Conservation (phyloP, 2,888 invertebrate species). For the Torymus auratus region DNA sequence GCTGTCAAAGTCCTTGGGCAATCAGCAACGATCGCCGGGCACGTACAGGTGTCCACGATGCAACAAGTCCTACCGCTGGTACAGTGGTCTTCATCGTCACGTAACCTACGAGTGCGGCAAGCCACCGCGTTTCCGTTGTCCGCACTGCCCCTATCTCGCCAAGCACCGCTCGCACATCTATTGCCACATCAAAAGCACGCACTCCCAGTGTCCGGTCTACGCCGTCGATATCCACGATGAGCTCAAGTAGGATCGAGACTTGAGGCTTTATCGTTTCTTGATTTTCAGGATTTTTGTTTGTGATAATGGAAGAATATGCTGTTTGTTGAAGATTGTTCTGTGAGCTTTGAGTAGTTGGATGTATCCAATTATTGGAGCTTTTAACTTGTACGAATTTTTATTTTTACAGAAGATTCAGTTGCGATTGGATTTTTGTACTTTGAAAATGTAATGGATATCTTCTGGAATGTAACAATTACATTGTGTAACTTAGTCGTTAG, state of each 20-base stretch:
- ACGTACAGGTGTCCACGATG: constrained; percentile 78
- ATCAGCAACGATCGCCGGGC: constrained; percentile 58
- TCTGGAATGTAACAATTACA: too few relatives aligned
- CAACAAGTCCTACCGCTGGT: constrained; percentile 79
- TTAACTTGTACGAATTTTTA: too few relatives aligned
- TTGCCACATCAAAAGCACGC: constrained; percentile 77
- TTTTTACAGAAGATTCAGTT: too few relatives aligned
- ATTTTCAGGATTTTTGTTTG: constrained; percentile 4
- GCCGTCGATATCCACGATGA: constrained; percentile 66
- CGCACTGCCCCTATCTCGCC: constrained; percentile 78
- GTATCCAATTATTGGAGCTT: too few relatives aligned
- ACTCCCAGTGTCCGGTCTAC: constrained; percentile 66
- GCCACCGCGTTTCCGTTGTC: constrained; percentile 75
- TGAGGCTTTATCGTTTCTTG: background rate
- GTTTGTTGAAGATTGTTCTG: too few relatives aligned
- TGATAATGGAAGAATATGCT: too few relatives aligned
- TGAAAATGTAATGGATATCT: too few relatives aligned
- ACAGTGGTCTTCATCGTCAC: constrained; percentile 80
- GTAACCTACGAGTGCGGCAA: constrained; percentile 73
- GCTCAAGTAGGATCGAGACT: background rate
- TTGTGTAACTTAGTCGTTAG: too few relatives aligned
- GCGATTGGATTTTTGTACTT: too few relatives aligned
- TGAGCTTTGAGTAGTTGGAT: too few relatives aligned
- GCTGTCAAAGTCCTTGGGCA: background rate
- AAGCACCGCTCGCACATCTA: constrained; percentile 79